Base-by-base conservation (phyloP, 2,113 vertebrate species). In the Seriola rivoliana region DNA sequence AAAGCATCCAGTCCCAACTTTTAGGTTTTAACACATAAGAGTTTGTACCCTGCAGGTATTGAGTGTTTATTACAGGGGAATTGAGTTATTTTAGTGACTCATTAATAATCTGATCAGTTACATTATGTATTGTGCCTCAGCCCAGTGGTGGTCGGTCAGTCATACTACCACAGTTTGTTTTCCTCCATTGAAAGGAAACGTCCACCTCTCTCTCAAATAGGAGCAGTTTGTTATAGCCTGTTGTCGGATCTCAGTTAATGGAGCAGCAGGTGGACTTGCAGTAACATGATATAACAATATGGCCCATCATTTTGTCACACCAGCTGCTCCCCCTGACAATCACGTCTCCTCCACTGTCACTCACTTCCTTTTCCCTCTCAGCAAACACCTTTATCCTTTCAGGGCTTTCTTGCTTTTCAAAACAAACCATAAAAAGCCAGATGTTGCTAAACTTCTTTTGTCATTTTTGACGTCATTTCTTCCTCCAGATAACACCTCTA, bases 181-280 rank as follows among this genome's bases (percentile, higher is more conserved):
- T 67, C 29, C 63, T 66, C 34, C 10, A 5, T 1, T 59, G 69
- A 60, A 76, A 44, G 74, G 14, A 70, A 76, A 65, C 46, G 4
- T 70, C 65, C 68, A 38, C 19, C 59, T 75, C 40, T n/a, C 19
- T 4, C 65, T 54, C n/a, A 34, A 4, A 62, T 23, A 19, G 46
- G 17, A 65, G 59, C 75, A 10, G 79, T 86, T 75, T 92, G 80
- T 87, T 82, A 23, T 17, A 74, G 82, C 78, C 76, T 86, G 89
- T 34, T 71, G 87, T 85, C 82, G 66, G 75, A 78, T 73, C 19
- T 54, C 82, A 80, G 74, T 76, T 84, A 88, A 82, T 78, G 87
- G 85, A 81, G 91, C 83, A 82, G 92, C 90, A 92, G 92, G 86
- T 89, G 87, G 91, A 88, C 69, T 81, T 23, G 58, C 73, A 88